These are phyloP conservation scores for Sesia bembeciformis DNA, from an alignment of 2,888 invertebrate species.

Conservation along the genomic window DNA sequence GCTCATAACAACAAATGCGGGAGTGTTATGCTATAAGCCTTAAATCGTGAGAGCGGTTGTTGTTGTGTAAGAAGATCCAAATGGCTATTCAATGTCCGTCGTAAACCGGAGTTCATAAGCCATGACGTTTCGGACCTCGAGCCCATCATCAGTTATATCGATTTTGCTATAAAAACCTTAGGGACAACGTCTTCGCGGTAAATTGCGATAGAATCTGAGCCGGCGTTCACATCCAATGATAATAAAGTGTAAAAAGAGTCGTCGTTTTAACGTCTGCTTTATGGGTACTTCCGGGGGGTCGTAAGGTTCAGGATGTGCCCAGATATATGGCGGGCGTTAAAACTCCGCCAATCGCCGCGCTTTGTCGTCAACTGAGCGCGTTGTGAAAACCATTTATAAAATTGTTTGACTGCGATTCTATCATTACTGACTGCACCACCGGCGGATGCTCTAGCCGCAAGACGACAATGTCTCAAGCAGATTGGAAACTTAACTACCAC, in stretches of 20 bases:
- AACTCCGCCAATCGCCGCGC: slow-evolving; percentile 43
- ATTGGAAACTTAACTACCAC: background rate
- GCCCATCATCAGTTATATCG: slow-evolving; percentile 60
- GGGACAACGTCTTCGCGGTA: slow-evolving; percentile 43
- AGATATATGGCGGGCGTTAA: slow-evolving; percentile 55
- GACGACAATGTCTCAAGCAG: background rate
- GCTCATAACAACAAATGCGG: background rate
- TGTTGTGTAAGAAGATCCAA: slow-evolving; percentile 17
- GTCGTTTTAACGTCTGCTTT: slow-evolving; percentile 70
- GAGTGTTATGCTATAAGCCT: background rate
- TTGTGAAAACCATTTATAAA: slow-evolving; percentile 23
- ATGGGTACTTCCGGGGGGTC: slow-evolving; percentile 62
- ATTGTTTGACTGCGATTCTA: slow-evolving; percentile 18
- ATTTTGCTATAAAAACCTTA: slow-evolving; percentile 61
- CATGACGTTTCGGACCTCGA: slow-evolving; percentile 44
- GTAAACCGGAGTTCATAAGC: slow-evolving; percentile 59
- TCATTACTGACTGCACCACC: slow-evolving; percentile 13
- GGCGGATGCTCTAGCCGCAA: slow-evolving; percentile 1
- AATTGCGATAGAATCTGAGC: slow-evolving; percentile 69
- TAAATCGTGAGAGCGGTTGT: background rate
- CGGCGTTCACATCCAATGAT: slow-evolving; percentile 70
- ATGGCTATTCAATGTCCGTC: slow-evolving; percentile 41
- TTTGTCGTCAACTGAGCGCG: slow-evolving; percentile 31
- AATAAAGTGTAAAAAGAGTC: slow-evolving; percentile 74
- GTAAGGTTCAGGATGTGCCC: slow-evolving; percentile 55